phyloP scores from a whole-genome alignment of 2,113 vertebrate genomes.

The Romanogobio albipinnatus region DNA sequence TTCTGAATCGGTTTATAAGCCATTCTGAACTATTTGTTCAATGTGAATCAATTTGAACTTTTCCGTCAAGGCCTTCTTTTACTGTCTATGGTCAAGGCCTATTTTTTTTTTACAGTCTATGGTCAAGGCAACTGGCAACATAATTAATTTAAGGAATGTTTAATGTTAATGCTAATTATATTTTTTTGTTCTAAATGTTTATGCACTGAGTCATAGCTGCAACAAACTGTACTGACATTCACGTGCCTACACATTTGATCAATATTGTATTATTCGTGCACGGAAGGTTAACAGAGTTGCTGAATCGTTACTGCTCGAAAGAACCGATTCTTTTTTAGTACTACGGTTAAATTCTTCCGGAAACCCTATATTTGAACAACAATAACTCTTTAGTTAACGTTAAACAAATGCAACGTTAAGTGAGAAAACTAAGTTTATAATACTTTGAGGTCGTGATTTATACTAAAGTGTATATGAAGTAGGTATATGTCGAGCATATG shows the following conservation, averaged over 20 bases:
- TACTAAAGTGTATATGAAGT: neutral
- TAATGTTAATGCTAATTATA: neutral
- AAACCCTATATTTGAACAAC: neutral
- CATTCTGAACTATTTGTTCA: neutral
- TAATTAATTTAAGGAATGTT: neutral
- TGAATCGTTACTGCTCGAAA: conserved; percentile 3
- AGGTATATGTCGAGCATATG: no score
- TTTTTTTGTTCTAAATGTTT: neutral
- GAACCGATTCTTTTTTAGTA: neutral
- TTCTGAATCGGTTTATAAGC: neutral
- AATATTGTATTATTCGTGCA: neutral
- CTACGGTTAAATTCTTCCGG: conserved; percentile 1
- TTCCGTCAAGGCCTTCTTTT: neutral
- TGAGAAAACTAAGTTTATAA: neutral
- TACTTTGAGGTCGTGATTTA: neutral
- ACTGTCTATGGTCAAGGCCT: no score
- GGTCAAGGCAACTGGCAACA: no score
- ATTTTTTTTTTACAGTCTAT: no score
- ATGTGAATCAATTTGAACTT: neutral
- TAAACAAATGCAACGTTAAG: neutral
- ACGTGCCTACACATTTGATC: neutral
- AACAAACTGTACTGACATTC: neutral
- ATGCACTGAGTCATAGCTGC: neutral
- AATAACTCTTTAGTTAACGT: neutral
- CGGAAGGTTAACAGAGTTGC: neutral